Conservation (phyloP, 1,140 invertebrate genomes). For the Neotoxoptera formosana region DNA sequence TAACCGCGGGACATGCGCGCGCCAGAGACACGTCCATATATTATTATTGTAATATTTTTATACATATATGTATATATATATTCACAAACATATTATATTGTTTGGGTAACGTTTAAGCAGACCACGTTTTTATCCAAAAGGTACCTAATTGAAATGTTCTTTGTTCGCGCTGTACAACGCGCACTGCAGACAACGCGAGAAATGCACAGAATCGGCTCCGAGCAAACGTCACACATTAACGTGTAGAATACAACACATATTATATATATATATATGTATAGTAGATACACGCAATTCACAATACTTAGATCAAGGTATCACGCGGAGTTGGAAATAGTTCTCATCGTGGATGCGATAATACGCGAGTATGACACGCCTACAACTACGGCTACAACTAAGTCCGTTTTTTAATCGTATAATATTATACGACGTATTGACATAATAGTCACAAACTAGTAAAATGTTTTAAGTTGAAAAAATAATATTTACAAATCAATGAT, state of each 20-base stretch:
- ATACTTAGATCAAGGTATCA: neutral
- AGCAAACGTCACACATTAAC: neutral
- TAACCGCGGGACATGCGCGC: neutral
- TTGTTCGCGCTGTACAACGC: neutral
- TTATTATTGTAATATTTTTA: constrained; percentile 13
- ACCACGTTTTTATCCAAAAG: constrained; percentile 30
- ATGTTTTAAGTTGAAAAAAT: no score
- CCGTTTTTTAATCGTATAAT: no score
- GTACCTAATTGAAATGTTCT: constrained; percentile 34
- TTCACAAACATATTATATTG: neutral
- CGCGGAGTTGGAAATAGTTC: neutral
- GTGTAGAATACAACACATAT: neutral
- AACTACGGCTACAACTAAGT: no score
- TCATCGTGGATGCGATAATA: neutral
- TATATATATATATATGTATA: neutral
- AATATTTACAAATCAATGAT: no score
- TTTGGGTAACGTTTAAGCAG: constrained; percentile 1
- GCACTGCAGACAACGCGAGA: neutral
- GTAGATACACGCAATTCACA: neutral
- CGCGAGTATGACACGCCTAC: no score
- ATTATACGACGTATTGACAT: no score
- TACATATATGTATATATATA: neutral
- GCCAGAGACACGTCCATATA: neutral
- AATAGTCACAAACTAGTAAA: no score
- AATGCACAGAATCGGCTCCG: neutral